These are phyloP conservation scores for Noctua comes DNA, from an alignment of 2,888 invertebrate genomes.

Conservation along the genomic window DNA sequence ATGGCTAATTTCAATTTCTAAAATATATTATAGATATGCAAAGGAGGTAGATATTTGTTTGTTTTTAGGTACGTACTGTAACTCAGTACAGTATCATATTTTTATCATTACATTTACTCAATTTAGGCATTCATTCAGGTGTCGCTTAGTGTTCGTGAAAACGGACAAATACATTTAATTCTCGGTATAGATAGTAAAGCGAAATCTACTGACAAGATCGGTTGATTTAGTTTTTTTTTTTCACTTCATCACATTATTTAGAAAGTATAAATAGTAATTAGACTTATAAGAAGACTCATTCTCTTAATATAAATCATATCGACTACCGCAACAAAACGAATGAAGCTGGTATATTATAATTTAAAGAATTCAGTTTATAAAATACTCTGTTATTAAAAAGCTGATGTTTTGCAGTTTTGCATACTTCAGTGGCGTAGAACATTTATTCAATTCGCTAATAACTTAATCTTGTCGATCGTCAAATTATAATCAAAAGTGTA, in stretches of 20 bases:
- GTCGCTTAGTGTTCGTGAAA: neutral
- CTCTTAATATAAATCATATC: neutral
- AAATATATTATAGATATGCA: slow-evolving; percentile 9
- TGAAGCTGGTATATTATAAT: neutral
- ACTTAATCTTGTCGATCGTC: no score
- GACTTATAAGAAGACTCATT: neutral
- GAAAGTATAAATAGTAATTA: neutral
- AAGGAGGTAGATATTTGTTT: neutral
- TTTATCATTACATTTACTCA: neutral
- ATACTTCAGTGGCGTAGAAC: neutral
- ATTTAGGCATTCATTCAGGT: neutral
- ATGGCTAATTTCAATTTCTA: slow-evolving; percentile 77
- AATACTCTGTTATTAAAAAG: no score
- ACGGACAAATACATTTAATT: neutral
- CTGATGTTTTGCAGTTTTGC: no score
- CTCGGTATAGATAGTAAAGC: neutral
- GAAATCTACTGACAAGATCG: neutral
- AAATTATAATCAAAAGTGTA: no score
- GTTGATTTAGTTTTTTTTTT: neutral
- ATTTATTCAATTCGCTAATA: neutral
- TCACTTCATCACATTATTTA: neutral
- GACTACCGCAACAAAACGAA: neutral
- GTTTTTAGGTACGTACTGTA: neutral
- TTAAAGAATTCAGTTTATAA: neutral
- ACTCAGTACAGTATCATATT: neutral